Evolutionary conservation across 2,888 invertebrate species (phyloP), one percentile per base, ranked within the genome.

Genomic region (Bellardia pandia): DNA sequence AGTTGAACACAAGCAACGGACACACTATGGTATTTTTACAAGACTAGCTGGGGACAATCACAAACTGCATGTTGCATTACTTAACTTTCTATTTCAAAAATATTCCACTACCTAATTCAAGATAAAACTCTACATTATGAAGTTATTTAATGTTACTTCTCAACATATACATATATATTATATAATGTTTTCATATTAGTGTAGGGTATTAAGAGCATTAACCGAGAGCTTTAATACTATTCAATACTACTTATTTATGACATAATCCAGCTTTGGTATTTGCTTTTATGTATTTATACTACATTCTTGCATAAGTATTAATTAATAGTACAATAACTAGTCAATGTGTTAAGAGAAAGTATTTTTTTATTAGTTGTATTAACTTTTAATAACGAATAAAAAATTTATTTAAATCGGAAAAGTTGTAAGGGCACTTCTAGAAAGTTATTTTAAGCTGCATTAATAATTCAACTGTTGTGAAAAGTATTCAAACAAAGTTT

Each of bases 401-500:
- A 30, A 7, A 68, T 68, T 48, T 16, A 14, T 42, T 11, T 66
- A 23, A 48, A 13, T 68, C 45, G 48, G 14, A 23, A 69, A 69
- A 51, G 68, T 51, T 51, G 68, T 45, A 7, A 3, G n/a, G 33
- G 37, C 33, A 45, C 51, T 69, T 69, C 1, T 69, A 69, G 68
- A 69, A 51, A 69, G 33, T 51, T 68, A 23, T 8, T 8, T n/a
- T 30, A 69, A 48, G 16, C 64, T 64, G n/a, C 37, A 3, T 62
- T 62, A 33, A 62, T 33, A 7, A 62, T 3, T 11, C 13, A 45
- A 45, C 45, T 3, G 9, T 42, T 23, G 23, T 23, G 23, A 23
- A 23, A 23, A 23, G 23, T 23, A 23, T 23, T 23, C 23, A 23
- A 23, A 23, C 23, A 23, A 23, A 23, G 23, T 23, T 23, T 23